These are phyloP conservation scores for Ashinkailepas kermadecensis DNA, from an alignment of 2,888 invertebrate genomes.

Conservation along the genomic window DNA sequence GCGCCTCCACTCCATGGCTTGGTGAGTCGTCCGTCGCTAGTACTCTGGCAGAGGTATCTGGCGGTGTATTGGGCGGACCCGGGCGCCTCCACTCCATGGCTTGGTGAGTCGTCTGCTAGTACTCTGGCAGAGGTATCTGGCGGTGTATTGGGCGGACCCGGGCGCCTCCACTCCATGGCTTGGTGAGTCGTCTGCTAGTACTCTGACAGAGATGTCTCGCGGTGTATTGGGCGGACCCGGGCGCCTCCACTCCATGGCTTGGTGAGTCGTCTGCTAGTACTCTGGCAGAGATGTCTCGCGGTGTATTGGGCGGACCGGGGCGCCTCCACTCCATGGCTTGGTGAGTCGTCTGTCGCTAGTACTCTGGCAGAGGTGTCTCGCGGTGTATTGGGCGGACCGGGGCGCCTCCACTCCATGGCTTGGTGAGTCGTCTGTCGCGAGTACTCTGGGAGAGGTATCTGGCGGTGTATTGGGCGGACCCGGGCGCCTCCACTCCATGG, in stretches of 20 bases:
- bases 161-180: too few species aligned
- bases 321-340: not conserved
- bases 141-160: too few species aligned
- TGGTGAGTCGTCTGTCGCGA: not conserved
- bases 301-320: not conserved
- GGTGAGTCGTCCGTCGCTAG: constrained; percentile 2
- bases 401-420: not conserved
- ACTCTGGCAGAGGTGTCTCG: too few species aligned
- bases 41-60: too few species aligned
- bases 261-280: not conserved
- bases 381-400: not conserved
- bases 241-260: not conserved
- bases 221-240: not conserved
- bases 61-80: not conserved
- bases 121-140: not conserved
- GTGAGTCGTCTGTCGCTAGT: not conserved
- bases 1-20: not conserved
- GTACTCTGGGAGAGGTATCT: not conserved
- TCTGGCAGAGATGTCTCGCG: not conserved
- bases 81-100: not conserved
- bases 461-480: not conserved
- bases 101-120: not conserved
- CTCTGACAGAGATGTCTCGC: too few species aligned
- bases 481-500: not conserved
- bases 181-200: not conserved